Evolutionary conservation across 2,113 vertebrate species (phyloP).

Genomic region (Corvus hawaiiensis): DNA sequence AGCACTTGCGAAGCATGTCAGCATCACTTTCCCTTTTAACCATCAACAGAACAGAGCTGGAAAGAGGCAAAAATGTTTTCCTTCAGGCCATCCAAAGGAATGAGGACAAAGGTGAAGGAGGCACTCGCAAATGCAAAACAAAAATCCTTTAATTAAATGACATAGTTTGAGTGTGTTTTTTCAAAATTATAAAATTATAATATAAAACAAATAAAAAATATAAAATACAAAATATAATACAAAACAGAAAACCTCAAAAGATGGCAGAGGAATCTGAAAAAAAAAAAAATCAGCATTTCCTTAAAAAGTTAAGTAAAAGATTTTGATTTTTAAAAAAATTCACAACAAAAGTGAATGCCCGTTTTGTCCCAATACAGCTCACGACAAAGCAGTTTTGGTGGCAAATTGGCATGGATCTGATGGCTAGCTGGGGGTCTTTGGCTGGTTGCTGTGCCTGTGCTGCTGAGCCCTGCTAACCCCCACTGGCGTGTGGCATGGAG

Average conservation of each 20-base stretch:
- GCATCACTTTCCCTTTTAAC: neutral
- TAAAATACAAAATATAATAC: neutral
- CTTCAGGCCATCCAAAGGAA: neutral
- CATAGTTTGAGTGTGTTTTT: accelerated
- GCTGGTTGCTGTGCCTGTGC: neutral
- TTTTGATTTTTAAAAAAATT: neutral
- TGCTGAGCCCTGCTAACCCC: accelerated
- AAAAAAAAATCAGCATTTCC: neutral
- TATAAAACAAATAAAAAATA: neutral
- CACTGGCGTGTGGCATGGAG: accelerated
- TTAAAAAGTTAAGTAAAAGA: neutral
- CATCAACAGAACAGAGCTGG: neutral
- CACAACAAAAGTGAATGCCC: accelerated
- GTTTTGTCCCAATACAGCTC: neutral
- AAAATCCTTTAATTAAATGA: neutral
- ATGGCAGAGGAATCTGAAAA: neutral
- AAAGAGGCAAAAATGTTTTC: neutral
- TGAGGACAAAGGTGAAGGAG: neutral
- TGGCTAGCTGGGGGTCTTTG: neutral
- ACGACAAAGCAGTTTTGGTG: neutral
- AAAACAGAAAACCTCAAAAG: neutral
- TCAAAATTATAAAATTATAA: neutral
- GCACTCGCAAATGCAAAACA: neutral
- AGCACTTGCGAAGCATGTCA: neutral
- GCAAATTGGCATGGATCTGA: accelerated